These are phyloP conservation scores for Xanthorhoe spadicearia DNA, from an alignment of 2,888 invertebrate genomes.

Conservation along the genomic window DNA sequence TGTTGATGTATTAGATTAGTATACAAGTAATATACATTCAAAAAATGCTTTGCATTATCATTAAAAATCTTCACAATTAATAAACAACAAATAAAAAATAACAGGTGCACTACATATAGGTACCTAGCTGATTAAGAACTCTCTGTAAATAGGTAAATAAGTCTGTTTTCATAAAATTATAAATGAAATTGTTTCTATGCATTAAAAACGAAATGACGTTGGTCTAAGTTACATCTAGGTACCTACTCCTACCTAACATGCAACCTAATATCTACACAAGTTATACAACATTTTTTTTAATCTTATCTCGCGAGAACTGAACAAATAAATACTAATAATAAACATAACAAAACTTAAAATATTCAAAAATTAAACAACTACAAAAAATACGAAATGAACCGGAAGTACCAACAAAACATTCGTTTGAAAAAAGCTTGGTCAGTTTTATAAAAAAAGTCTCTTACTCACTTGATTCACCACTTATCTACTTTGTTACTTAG, in stretches of 20 bases:
- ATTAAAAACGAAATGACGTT: neutral
- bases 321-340: too few relatives aligned
- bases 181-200: neutral
- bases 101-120: constrained; percentile 12
- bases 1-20: constrained; percentile 42
- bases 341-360: too few relatives aligned
- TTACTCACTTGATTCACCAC: neutral
- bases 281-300: too few relatives aligned
- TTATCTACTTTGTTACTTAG: neutral
- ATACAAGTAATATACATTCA: constrained; percentile 19
- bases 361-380: too few relatives aligned
- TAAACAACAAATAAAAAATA: constrained; percentile 11
- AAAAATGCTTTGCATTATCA: constrained; percentile 13
- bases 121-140: neutral
- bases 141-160: too few relatives aligned
- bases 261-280: neutral
- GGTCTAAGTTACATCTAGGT: neutral
- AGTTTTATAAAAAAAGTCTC: constrained; percentile 7
- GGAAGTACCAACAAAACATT: too few relatives aligned
- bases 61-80: constrained; percentile 22
- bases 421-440: neutral
- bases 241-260: neutral
- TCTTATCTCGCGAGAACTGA: too few relatives aligned
- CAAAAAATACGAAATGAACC: neutral
- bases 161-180: neutral